Evolutionary conservation across 2,113 vertebrate species (phyloP).

Genomic region (Upupa epops): DNA sequence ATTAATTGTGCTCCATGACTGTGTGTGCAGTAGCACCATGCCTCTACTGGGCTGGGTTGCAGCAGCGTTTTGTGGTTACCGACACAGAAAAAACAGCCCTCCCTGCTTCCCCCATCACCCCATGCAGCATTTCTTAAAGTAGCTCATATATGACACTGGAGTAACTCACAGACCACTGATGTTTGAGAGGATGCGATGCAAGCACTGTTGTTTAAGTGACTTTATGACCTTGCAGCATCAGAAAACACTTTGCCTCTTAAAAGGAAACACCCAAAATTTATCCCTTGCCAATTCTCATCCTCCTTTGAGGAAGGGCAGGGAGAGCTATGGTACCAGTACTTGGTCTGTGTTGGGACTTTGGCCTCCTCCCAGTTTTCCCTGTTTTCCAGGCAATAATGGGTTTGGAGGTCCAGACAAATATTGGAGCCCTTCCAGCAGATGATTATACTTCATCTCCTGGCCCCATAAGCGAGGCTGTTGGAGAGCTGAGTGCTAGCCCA

Average conservation of each 20-base stretch:
- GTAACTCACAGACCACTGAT: constrained; percentile 1
- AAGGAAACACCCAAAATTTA: neutral
- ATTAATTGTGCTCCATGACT: neutral
- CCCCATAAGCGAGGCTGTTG: neutral
- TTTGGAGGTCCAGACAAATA: neutral
- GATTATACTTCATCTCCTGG: neutral
- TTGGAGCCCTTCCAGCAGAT: neutral
- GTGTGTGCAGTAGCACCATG: neutral
- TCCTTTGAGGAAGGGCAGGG: rapidly evolving
- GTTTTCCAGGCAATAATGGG: neutral
- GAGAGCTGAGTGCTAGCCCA: neutral
- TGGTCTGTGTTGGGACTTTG: neutral
- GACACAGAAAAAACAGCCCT: neutral
- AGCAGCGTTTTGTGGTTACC: constrained; percentile 12
- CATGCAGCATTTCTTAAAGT: neutral
- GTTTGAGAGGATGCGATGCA: neutral
- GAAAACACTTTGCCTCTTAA: neutral
- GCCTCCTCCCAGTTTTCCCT: neutral
- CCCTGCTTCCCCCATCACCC: neutral
- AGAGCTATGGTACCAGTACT: rapidly evolving
- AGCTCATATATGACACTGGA: neutral
- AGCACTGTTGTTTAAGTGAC: neutral
- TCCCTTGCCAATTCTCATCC: neutral
- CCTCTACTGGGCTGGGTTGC: constrained; percentile 1
- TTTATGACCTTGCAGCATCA: neutral